phyloP scores from a whole-genome alignment of 2,113 vertebrate genomes.

The Calidris pygmaea region DNA sequence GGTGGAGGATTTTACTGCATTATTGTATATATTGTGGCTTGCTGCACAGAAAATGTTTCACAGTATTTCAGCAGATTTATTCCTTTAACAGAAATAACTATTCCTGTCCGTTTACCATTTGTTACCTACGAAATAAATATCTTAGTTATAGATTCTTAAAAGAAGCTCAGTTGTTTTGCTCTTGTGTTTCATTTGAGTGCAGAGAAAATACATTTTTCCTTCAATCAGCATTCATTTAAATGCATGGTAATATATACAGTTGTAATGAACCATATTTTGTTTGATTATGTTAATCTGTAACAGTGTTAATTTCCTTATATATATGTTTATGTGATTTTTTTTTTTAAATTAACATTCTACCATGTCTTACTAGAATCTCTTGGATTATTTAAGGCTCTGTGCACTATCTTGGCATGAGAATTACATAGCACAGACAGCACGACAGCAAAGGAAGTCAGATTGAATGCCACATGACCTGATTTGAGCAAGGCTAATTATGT shows the following conservation, averaged over 20 bases:
- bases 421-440: slow-evolving; percentile 44
- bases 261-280: slow-evolving; percentile 73
- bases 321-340: slow-evolving; percentile 69
- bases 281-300: slow-evolving; percentile 74
- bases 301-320: slow-evolving; percentile 75
- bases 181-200: slow-evolving; percentile 34
- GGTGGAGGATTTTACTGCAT: slow-evolving; percentile 75
- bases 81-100: slow-evolving; percentile 61
- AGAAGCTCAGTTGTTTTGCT: slow-evolving; percentile 43
- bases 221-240: slow-evolving; percentile 64
- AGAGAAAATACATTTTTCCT: slow-evolving; percentile 52
- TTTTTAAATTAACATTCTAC: slow-evolving; percentile 65
- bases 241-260: slow-evolving; percentile 71
- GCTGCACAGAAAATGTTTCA: slow-evolving; percentile 68
- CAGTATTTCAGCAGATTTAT: slow-evolving; percentile 54
- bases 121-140: slow-evolving; percentile 49
- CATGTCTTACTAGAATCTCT: slow-evolving; percentile 44
- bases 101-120: slow-evolving; percentile 44
- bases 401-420: slow-evolving; percentile 50
- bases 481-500: slow-evolving; percentile 59
- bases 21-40: slow-evolving; percentile 75
- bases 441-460: slow-evolving; percentile 58
- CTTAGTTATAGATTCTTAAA: slow-evolving; percentile 35
- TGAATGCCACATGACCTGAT: slow-evolving; percentile 61
- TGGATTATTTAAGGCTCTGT: slow-evolving; percentile 58